phyloP scores from a whole-genome alignment of 2,113 vertebrate species.

The Telmatochromis bifrenatus region DNA sequence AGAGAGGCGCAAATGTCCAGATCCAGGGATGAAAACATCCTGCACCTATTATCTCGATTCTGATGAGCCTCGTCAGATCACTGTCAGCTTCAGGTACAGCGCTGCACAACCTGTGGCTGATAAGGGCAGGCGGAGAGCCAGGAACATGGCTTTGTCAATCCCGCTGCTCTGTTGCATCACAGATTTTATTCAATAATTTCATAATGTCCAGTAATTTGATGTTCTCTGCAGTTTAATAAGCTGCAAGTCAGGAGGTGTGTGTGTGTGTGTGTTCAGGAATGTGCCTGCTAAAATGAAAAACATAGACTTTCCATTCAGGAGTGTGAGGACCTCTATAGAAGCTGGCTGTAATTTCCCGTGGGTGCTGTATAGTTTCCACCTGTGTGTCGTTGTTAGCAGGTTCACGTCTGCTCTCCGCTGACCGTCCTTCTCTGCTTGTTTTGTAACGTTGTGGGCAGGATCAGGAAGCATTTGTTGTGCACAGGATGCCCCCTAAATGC shows the following conservation, averaged over 20 bases:
- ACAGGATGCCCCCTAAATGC: conserved; percentile 58
- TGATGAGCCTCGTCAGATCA: background rate
- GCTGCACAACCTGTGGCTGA: background rate
- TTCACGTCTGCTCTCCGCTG: background rate
- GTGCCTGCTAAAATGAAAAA: conserved; percentile 16
- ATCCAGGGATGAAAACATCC: background rate
- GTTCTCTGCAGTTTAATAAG: background rate
- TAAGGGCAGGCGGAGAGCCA: background rate
- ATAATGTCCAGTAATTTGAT: conserved; percentile 3
- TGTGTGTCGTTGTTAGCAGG: background rate
- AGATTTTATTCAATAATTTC: background rate
- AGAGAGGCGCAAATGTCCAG: background rate
- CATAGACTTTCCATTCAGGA: conserved; percentile 22
- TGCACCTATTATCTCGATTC: background rate
- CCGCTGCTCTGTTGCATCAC: background rate
- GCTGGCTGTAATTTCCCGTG: background rate
- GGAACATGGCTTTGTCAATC: background rate
- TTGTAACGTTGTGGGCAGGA: conserved; percentile 8
- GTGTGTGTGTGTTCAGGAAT: background rate
- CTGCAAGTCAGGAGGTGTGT: background rate
- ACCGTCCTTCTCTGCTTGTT: background rate
- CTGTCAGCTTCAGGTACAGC: background rate
- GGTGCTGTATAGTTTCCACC: conserved; percentile 18
- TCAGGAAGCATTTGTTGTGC: conserved; percentile 65
- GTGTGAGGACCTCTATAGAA: background rate